Percentiles rank a stretch among this genome's conserved stretches.
phyloP scores from a whole-genome alignment of 2,888 invertebrate genomes.

The Halocaridina rubra region DNA sequence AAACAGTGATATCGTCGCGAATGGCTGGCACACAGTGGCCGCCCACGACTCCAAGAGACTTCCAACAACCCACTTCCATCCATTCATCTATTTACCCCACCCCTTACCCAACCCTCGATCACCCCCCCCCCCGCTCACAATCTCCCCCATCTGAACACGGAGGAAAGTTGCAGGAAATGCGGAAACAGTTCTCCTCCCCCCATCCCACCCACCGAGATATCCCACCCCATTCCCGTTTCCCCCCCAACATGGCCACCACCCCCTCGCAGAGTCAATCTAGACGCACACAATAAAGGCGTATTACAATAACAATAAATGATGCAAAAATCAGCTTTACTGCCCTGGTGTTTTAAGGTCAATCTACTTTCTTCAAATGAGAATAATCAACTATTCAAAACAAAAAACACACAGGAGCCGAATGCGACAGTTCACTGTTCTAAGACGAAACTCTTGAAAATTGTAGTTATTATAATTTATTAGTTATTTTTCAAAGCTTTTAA shows the following conservation, averaged over 20 bases:
- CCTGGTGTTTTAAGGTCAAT: too few species aligned
- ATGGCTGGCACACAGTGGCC: neutral
- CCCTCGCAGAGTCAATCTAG: neutral
- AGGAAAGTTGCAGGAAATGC: slow-evolving; percentile 45
- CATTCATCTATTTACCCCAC: neutral
- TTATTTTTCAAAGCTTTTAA: too few species aligned
- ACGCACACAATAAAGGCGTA: neutral
- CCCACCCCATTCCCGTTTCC: neutral
- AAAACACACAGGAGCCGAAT: too few species aligned
- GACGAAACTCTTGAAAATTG: too few species aligned
- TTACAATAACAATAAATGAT: too few species aligned
- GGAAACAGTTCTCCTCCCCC: slow-evolving; percentile 32
- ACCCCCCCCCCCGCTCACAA: neutral
- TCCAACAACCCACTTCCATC: neutral
- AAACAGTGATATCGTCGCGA: neutral
- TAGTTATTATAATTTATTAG: too few species aligned
- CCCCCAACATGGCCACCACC: neutral
- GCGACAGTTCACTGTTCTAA: too few species aligned
- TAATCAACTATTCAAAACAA: too few species aligned
- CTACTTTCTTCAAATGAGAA: too few species aligned
- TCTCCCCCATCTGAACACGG: neutral
- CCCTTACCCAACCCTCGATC: neutral
- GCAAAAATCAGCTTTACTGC: too few species aligned
- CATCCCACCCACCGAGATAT: neutral
- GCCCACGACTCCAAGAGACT: neutral